These are phyloP conservation scores for Megalopta genalis DNA, from an alignment of 1,140 invertebrate species.

Conservation along the genomic window DNA sequence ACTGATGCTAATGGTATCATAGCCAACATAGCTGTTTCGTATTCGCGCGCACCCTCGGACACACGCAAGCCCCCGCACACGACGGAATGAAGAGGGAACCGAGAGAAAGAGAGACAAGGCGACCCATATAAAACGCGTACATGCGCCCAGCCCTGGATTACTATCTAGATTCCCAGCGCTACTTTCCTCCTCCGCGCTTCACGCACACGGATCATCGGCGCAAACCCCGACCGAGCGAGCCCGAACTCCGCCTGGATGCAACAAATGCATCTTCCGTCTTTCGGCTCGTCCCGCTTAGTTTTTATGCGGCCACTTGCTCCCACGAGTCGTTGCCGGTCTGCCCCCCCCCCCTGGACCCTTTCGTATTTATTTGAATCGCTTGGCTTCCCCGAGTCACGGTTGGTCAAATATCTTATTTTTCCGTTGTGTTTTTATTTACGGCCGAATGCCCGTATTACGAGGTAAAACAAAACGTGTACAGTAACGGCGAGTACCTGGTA, in stretches of 20 bases:
- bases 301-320: not conserved
- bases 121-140: conserved; percentile 47
- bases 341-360: not conserved
- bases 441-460: too few species aligned
- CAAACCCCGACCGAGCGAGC: not conserved
- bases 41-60: conserved; percentile 37
- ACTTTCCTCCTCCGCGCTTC: conserved; percentile 49
- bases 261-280: conserved; percentile 12
- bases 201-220: conserved; percentile 15
- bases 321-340: not conserved
- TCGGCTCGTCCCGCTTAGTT: not conserved
- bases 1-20: conserved; percentile 80
- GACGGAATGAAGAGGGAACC: conserved; percentile 1
- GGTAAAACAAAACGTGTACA: too few species aligned
- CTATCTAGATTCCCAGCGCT: conserved; percentile 19
- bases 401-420: too few species aligned
- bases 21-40: conserved; percentile 73
- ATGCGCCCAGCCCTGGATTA: conserved; percentile 9
- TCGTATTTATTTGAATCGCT: not conserved
- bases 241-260: not conserved
- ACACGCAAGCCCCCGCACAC: not conserved
- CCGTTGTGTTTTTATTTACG: too few species aligned
- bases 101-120: conserved; percentile 20
- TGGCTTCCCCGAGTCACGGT: too few species aligned
- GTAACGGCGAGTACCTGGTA: too few species aligned